These are phyloP conservation scores for Cassiopea andromeda DNA, from an alignment of 30 jellyfish, hydroid and myxozoan genomes.

Conservation along the genomic window DNA sequence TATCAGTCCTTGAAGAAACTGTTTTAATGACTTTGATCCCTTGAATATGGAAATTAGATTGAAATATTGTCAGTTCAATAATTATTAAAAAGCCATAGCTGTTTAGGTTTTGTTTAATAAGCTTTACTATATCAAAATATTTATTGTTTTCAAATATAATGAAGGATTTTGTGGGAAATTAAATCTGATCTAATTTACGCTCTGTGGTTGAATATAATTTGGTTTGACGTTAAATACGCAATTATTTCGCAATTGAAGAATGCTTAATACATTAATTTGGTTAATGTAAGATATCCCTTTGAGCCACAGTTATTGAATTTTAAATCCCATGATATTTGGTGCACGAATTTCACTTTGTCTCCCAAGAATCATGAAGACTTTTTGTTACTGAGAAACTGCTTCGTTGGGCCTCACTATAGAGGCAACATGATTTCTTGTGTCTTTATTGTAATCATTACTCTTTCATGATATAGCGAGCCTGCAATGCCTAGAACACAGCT, in stretches of 20 bases:
- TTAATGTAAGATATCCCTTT: too few species aligned
- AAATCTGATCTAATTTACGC: not conserved
- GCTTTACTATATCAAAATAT: not conserved
- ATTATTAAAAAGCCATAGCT: not conserved
- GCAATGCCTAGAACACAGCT: too few species aligned
- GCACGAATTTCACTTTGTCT: too few species aligned
- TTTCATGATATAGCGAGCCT: too few species aligned
- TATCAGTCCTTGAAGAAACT: not conserved
- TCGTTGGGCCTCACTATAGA: too few species aligned
- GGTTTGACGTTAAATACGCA: not conserved
- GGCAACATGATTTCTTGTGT: too few species aligned
- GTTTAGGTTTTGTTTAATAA: not conserved
- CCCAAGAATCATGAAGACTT: too few species aligned
- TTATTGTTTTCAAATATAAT: not conserved
- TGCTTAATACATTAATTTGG: too few species aligned
- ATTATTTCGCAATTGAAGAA: not conserved
- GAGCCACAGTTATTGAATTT: too few species aligned
- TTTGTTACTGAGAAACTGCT: too few species aligned
- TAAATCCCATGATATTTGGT: too few species aligned
- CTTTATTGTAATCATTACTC: too few species aligned
- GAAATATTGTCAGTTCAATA: not conserved
- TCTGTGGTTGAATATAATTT: not conserved
- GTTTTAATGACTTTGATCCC: not conserved
- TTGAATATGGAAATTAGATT: not conserved
- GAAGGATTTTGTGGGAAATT: not conserved